These are phyloP conservation scores for Triplophysa siluroides DNA, from an alignment of 2,113 vertebrate genomes.

Conservation along the genomic window DNA sequence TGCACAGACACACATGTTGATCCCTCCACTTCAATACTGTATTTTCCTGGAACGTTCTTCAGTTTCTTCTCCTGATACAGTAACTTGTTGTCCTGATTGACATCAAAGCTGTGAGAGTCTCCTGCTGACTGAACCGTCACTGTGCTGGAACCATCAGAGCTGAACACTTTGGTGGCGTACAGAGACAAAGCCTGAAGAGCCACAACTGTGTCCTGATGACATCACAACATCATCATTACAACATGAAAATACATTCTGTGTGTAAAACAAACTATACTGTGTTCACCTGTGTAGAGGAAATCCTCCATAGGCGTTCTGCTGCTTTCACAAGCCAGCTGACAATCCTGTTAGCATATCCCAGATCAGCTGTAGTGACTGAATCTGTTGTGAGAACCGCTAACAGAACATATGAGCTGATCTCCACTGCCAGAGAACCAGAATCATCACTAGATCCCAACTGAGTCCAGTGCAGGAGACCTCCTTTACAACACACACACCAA, in stretches of 20 bases:
- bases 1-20: slow-evolving; percentile 74
- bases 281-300: slow-evolving; percentile 78
- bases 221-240: not conserved
- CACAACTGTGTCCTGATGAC: slow-evolving; percentile 59
- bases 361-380: not conserved
- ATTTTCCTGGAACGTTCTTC: slow-evolving; percentile 68
- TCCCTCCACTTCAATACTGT: slow-evolving; percentile 64
- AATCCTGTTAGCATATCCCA: slow-evolving; percentile 27
- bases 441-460: slow-evolving; percentile 40
- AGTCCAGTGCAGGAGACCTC: slow-evolving; percentile 48
- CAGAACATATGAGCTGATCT: slow-evolving; percentile 68
- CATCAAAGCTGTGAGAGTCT: slow-evolving; percentile 68
- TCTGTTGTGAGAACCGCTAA: slow-evolving; percentile 61
- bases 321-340: slow-evolving; percentile 68
- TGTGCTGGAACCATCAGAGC: slow-evolving; percentile 47
- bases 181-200: slow-evolving; percentile 61
- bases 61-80: slow-evolving; percentile 78
- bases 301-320: slow-evolving; percentile 77
- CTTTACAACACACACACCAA: not conserved
- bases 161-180: slow-evolving; percentile 47
- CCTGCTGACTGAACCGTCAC: slow-evolving; percentile 47
- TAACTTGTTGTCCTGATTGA: slow-evolving; percentile 78
- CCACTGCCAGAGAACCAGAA: slow-evolving; percentile 63
- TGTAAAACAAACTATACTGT: not conserved
- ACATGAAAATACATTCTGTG: not conserved